phyloP scores from a whole-genome alignment of 2,888 invertebrate genomes.

The Laspeyria flexula region DNA sequence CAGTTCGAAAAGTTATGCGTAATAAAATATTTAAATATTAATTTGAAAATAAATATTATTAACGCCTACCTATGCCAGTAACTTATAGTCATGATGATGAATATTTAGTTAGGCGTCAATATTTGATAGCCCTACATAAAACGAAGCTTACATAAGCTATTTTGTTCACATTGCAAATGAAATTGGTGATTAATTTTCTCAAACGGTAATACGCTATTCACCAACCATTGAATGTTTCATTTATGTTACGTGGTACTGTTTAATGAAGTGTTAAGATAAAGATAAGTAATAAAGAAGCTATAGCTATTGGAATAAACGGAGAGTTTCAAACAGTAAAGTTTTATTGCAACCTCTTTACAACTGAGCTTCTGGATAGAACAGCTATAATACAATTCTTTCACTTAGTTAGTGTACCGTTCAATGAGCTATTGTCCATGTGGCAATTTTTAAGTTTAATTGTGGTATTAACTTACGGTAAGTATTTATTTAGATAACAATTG shows the following conservation, averaged over 20 bases:
- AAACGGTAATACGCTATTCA: too few relatives aligned
- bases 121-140: too few relatives aligned
- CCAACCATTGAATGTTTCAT: not conserved
- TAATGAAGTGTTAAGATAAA: not conserved
- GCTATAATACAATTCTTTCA: not conserved
- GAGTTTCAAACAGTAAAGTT: not conserved
- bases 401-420: constrained; percentile 9
- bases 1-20: not conserved
- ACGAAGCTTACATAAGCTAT: too few relatives aligned
- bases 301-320: not conserved
- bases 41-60: too few relatives aligned
- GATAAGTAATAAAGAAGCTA: not conserved
- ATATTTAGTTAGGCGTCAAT: too few relatives aligned
- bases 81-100: too few relatives aligned
- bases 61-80: too few relatives aligned
- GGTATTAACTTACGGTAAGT: too few relatives aligned
- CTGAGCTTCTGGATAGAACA: constrained; percentile 3
- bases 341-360: constrained; percentile 3
- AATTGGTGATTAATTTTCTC: too few relatives aligned
- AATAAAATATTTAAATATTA: constrained; percentile 6
- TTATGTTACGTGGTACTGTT: not conserved
- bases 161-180: too few relatives aligned
- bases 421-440: constrained; percentile 9
- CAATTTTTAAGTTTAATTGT: too few relatives aligned
- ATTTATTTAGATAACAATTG: too few relatives aligned